Base-by-base conservation (phyloP, 2,797 vertebrate species). In the Syngnathus rostellatus region DNA sequence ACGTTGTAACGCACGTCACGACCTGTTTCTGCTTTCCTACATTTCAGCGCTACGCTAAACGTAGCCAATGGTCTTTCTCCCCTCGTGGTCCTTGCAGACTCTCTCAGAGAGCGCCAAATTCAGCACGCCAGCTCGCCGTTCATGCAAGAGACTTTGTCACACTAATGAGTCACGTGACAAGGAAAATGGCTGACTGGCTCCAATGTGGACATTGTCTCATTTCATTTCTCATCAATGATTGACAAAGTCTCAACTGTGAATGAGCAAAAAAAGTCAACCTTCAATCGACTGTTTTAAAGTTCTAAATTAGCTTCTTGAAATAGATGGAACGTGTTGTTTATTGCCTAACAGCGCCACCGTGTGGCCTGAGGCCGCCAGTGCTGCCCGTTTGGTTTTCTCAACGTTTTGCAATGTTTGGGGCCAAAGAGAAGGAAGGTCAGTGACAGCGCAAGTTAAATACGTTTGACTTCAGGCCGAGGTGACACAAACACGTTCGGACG, bases 281-380 rank as follows among this genome's bases (percentile, higher is more conserved):
- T 4, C 12, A 16, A 50, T n/a, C 48, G 1, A 5, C 51, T 9
- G 21, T 54, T 23, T 8, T 3, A 21, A 21, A 8, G 6, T 55
- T 4, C 25, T 25, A 11, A 55, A 55, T 55, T 25, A 14, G 23
- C 31, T 31, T 31, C 5, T 45, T 64, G 41, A 23, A 53, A 64
- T 64, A 59, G 0, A 64, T 68, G 68, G 66, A 63, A 66, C 31
- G 6, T 6, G 53, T 54, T 25, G 10, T 6, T 51, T 51, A 51
- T 64, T 74, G 79, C 73, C 73, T 60, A 80, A 80, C 77, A 78
- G 71, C 85, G 83, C 84, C 85, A 81, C 82, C 85, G 82, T 86
- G 77, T 80, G 85, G 75, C 77, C 71, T 76, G 63, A 46, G 72
- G 76, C 75, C 77, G 79, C 69, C 73, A 83, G 72, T 86, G 73